Evolutionary conservation across 2,888 invertebrate species (phyloP).

Genomic region (Diogma glabrata): DNA sequence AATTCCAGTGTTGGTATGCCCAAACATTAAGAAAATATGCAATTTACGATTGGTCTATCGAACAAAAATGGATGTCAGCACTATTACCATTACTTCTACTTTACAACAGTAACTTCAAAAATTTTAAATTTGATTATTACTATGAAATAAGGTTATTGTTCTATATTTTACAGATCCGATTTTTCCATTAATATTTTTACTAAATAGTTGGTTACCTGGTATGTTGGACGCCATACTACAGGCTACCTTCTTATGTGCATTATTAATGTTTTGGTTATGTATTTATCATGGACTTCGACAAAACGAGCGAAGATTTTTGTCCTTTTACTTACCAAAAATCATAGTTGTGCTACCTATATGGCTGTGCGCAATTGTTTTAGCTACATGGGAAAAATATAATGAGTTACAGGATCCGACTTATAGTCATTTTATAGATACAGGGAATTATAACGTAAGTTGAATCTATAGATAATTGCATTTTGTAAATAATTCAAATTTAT

Average conservation of each 20-base stretch:
- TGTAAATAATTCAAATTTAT: conserved; percentile 40
- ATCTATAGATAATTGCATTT: not conserved
- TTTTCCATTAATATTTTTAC: conserved; percentile 80
- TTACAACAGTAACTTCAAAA: conserved; percentile 71
- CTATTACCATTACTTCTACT: conserved; percentile 76
- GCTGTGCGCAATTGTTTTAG: conserved; percentile 72
- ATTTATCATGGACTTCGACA: conserved; percentile 89
- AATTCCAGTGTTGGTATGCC: conserved; percentile 82
- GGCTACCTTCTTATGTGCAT: conserved; percentile 73
- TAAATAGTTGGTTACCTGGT: conserved; percentile 84
- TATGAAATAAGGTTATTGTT: not conserved
- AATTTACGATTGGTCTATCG: conserved; percentile 90
- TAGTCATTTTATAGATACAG: conserved; percentile 74
- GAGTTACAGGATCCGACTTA: conserved; percentile 85
- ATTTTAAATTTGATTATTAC: conserved; percentile 84
- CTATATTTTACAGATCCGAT: conserved; percentile 70
- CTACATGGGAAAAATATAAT: conserved; percentile 84
- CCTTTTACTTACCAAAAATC: conserved; percentile 86
- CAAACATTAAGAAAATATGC: conserved; percentile 79
- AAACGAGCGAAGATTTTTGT: conserved; percentile 74
- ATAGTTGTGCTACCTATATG: conserved; percentile 77
- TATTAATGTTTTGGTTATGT: conserved; percentile 90
- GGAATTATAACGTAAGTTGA: conserved; percentile 61
- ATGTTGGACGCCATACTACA: conserved; percentile 84
- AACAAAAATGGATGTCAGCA: conserved; percentile 91